Evolutionary conservation across 2,888 invertebrate species (phyloP).

Genomic region (Machimus rusticus): DNA sequence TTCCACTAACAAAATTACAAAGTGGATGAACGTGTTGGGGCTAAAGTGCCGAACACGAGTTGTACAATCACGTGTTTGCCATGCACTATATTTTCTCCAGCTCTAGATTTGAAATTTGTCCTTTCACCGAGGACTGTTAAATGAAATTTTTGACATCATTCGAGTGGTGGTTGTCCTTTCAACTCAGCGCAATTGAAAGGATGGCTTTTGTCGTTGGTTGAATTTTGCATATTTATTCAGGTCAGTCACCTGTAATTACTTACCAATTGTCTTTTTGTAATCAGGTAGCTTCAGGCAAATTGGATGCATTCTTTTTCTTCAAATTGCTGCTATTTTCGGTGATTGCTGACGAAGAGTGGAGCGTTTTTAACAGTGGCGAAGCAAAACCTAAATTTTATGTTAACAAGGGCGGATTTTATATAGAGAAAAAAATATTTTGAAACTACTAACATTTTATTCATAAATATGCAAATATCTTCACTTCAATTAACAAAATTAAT

Average conservation of each 20-base stretch:
- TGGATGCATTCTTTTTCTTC: background rate
- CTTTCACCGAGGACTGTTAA: background rate
- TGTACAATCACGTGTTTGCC: background rate
- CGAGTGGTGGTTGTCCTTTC: too few relatives aligned
- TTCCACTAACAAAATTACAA: background rate
- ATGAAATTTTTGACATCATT: background rate
- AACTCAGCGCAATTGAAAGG: background rate
- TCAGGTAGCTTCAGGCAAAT: background rate
- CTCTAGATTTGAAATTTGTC: background rate
- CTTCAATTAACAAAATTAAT: too few relatives aligned
- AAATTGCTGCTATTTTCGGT: background rate
- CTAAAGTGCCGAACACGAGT: background rate
- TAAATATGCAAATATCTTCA: too few relatives aligned
- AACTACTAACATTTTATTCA: too few relatives aligned
- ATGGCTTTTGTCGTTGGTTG: background rate
- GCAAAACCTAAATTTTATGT: too few relatives aligned
- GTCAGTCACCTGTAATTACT: background rate
- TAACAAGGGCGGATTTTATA: too few relatives aligned
- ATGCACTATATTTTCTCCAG: background rate
- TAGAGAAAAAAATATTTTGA: too few relatives aligned
- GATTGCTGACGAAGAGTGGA: background rate
- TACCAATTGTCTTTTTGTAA: background rate
- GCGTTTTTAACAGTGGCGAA: too few relatives aligned
- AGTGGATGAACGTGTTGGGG: background rate
- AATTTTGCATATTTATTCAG: background rate